Evolutionary conservation across 2,888 invertebrate species (phyloP).

Genomic region (Calliopum simillimum): DNA sequence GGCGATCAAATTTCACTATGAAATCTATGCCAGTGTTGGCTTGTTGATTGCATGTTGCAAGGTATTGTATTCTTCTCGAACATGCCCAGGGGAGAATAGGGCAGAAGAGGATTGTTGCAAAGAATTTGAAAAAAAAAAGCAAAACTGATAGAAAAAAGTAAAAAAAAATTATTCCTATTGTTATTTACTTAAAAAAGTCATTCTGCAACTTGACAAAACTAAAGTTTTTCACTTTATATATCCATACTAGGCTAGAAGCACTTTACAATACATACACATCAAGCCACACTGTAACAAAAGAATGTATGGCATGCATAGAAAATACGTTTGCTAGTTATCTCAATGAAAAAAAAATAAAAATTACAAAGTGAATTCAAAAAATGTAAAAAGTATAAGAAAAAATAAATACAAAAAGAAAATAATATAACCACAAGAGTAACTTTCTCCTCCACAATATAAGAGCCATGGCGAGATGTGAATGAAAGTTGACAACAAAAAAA

Average conservation of each 20-base stretch:
- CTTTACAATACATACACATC: too few relatives aligned
- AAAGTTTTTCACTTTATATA: too few relatives aligned
- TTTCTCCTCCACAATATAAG: not conserved
- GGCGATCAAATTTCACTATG: not conserved
- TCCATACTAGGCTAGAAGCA: too few relatives aligned
- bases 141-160: too few relatives aligned
- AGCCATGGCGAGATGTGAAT: conserved; percentile 9
- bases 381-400: conserved; percentile 1
- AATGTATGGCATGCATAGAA: conserved; percentile 20
- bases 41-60: too few relatives aligned
- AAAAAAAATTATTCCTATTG: too few relatives aligned
- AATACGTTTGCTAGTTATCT: not conserved
- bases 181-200: too few relatives aligned
- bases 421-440: conserved; percentile 9
- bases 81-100: too few relatives aligned
- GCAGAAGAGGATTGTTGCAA: too few relatives aligned
- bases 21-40: not conserved
- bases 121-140: too few relatives aligned
- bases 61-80: too few relatives aligned
- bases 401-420: conserved; percentile 20
- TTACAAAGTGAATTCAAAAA: not conserved
- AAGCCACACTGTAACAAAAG: not conserved
- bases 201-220: too few relatives aligned
- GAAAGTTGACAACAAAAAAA: conserved; percentile 31
- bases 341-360: not conserved